Evolutionary conservation across 2,113 vertebrate species (phyloP), one percentile per base, ranked within the genome.

Genomic region (Engystomops pustulosus): DNA sequence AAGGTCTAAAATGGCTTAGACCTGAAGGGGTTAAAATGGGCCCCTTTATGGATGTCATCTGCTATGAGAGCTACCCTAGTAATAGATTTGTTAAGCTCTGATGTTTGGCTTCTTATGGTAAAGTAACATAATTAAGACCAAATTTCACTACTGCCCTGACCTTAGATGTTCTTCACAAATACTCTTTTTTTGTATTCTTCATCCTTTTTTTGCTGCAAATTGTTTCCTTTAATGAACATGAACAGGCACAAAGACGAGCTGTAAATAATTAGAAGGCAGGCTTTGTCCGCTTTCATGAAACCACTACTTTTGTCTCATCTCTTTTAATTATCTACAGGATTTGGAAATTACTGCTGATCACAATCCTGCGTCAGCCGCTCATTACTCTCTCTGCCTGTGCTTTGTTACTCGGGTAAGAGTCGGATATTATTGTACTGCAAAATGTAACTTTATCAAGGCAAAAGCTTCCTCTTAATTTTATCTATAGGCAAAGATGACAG

Each of bases 121-220:
- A 32, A 41, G 14, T n/a, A 72, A 71, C 55, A 71, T 17, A 51
- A 71, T 81, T 67, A 55, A 58, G 32, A n/a, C 79, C 68, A 69
- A 71, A 23, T 71, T 32, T 6, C 44, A 58, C 67, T 30, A 49
- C 68, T 72, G 80, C 58, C 30, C 79, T 81, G 79, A 81, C 80
- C 80, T n/a, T 81, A 81, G 20, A 72, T 81, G 55, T 72, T 71
- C 47, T 41, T 8, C 38, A 4, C 4, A 41, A 41, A 41, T 41
- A 41, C 38, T 41, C 38, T 8, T 36, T 32, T 30, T 53, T 72
- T 81, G 49, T 17, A 23, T 34, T 58, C 80, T 55, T 45, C 62
- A 69, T 45, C 32, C 20, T 18, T 81, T 20, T n/a, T 41, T 36
- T 80, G 27, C 18, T 23, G 62, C 30, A 49, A 11, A 45, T 44